Conservation (phyloP, 2,888 invertebrate genomes). For the Euproctis similis region DNA sequence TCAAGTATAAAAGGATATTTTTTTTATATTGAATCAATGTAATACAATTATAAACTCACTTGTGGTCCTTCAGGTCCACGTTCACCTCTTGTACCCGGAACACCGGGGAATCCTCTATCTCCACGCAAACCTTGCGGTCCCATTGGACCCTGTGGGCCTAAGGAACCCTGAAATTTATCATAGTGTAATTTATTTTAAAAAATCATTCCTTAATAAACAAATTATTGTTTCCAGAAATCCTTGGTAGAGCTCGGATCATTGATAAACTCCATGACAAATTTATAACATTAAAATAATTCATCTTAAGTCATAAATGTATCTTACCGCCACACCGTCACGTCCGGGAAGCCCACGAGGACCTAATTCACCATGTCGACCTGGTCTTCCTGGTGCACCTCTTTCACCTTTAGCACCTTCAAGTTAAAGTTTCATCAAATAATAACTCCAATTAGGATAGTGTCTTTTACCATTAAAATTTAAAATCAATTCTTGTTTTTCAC, state of each 20-base stretch:
- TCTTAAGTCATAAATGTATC: not conserved
- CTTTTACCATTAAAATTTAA: too few relatives aligned
- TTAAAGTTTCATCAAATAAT: too few relatives aligned
- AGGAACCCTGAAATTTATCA: constrained; percentile 34
- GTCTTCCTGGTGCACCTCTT: constrained; percentile 41
- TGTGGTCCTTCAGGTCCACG: constrained; percentile 65
- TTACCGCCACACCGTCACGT: constrained; percentile 53
- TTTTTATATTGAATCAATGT: too few relatives aligned
- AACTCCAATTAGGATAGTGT: too few relatives aligned
- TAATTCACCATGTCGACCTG: constrained; percentile 45
- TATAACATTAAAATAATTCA: too few relatives aligned
- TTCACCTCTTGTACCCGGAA: constrained; percentile 48
- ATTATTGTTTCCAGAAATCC: too few relatives aligned
- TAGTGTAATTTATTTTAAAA: too few relatives aligned
- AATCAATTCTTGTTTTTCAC: too few relatives aligned
- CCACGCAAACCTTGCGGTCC: constrained; percentile 40
- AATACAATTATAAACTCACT: constrained; percentile 37
- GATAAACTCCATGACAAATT: too few relatives aligned
- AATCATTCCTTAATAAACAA: too few relatives aligned
- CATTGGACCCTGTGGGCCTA: constrained; percentile 35
- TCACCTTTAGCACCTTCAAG: constrained; percentile 55
- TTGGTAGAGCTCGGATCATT: too few relatives aligned
- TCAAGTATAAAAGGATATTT: too few relatives aligned
- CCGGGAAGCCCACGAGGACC: constrained; percentile 56
- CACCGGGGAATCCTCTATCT: constrained; percentile 34